Evolutionary conservation across 2,888 invertebrate genomes (phyloP).

Genomic region (Lapara coniferarum): DNA sequence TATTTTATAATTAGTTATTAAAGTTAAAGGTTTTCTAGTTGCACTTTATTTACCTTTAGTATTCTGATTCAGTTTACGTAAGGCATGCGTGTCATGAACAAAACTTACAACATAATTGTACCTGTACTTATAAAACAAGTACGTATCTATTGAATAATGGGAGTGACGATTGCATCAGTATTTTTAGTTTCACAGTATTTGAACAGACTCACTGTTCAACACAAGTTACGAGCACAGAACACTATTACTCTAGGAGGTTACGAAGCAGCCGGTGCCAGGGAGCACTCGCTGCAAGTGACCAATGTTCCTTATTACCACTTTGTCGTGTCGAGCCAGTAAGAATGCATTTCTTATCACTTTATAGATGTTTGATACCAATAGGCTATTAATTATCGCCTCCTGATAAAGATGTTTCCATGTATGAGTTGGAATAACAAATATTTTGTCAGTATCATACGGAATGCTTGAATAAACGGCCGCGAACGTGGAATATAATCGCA

Average conservation of each 20-base stretch:
- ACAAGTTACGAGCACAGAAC: too few relatives aligned
- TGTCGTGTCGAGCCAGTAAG: slow-evolving; percentile 44
- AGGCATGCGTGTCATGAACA: background rate
- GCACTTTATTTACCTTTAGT: too few relatives aligned
- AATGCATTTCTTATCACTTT: slow-evolving; percentile 55
- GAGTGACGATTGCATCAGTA: slow-evolving; percentile 48
- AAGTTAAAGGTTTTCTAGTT: too few relatives aligned
- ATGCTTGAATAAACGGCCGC: slow-evolving; percentile 44
- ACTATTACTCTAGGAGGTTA: background rate
- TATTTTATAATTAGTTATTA: too few relatives aligned
- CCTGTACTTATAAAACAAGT: slow-evolving; percentile 41
- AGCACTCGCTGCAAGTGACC: background rate
- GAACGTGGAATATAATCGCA: slow-evolving; percentile 21
- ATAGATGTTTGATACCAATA: slow-evolving; percentile 46
- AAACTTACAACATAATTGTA: background rate
- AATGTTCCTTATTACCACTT: slow-evolving; percentile 27
- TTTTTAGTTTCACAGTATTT: slow-evolving; percentile 32
- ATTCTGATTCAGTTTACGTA: background rate
- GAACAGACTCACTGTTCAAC: too few relatives aligned
- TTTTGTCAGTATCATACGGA: slow-evolving; percentile 57
- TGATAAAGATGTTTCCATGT: slow-evolving; percentile 62
- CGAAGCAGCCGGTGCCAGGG: background rate
- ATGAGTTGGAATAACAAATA: slow-evolving; percentile 51
- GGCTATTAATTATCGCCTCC: slow-evolving; percentile 57
- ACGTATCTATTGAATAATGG: slow-evolving; percentile 36